Evolutionary conservation across 2,113 vertebrate genomes (phyloP), one percentile per base, ranked within the genome.

Genomic region (Thunnus maccoyii): DNA sequence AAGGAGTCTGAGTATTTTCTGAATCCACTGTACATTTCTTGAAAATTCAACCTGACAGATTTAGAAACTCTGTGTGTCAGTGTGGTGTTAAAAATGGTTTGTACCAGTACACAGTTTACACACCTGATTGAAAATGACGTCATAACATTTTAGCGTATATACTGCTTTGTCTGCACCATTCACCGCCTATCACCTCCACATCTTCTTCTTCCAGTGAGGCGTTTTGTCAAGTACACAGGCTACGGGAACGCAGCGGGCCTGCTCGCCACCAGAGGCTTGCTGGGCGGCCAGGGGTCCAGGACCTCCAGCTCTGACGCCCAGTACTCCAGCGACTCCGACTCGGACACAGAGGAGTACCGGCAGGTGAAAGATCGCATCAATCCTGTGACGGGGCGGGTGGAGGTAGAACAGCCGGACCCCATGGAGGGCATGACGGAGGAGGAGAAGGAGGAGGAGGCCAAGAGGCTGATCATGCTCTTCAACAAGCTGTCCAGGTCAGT

Each of bases 141-240:
- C 27, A 30, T 30, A 30, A 30, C 27, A 30, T 30, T 30, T 30
- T 30, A 30, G 27, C 4, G 27, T 30, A 30, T 4, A 30, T 30
- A 8, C 36, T 41, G 0, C 8, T 41, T 41, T 41, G 30, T 64
- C 61, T 61, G 25, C 9, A 5, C 3, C 56, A 8, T 6, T 65
- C 12, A 30, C 1, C 10, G 5, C 8, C n/a, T 20, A 8, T 13
- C 17, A 2, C 48, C 13, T 16, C 15, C 13, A 5, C 17, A 27
- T 46, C 22, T 7, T 72, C 36, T 50, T 27, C 56, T 36, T 52
- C 22, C 88, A 96, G 95, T 96, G 83, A 85, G 94, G 32, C 93
- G 95, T 36, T 96, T 96, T 77, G 95, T 96, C 20, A 96, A 96
- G 90, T 96, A 96, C 91, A 96, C 95, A 0, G 96, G 96, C 56